phyloP scores from a whole-genome alignment of 1,140 invertebrate species.

The Cryptotermes secundus region DNA sequence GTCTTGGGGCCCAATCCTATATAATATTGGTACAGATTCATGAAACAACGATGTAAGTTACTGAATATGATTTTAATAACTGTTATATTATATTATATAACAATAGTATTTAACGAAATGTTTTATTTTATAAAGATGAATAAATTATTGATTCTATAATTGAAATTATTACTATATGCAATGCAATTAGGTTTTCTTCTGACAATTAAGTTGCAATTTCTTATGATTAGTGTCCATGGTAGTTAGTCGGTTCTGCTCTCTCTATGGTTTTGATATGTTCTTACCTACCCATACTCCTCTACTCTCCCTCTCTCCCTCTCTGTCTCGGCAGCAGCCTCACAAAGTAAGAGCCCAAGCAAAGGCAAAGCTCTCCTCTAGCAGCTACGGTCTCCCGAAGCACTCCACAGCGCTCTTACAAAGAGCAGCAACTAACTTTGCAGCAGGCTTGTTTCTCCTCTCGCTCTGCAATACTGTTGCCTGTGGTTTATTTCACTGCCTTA shows the following conservation, averaged over 20 bases:
- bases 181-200: not conserved
- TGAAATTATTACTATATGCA: too few relatives aligned
- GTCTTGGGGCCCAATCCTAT: constrained; percentile 7
- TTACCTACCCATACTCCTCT: constrained; percentile 2
- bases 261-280: constrained; percentile 10
- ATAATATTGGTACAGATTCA: not conserved
- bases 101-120: not conserved
- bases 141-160: too few relatives aligned
- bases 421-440: constrained; percentile 8
- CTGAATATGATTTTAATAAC: not conserved
- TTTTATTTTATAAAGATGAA: too few relatives aligned
- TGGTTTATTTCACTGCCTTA: not conserved
- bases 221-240: not conserved
- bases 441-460: not conserved
- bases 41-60: not conserved
- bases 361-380: not conserved
- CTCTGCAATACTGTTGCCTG: not conserved
- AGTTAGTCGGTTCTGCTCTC: not conserved
- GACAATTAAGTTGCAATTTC: not conserved
- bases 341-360: not conserved
- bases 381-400: not conserved
- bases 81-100: not conserved
- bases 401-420: not conserved
- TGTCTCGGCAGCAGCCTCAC: not conserved
- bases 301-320: not conserved